Evolutionary conservation across 2,797 vertebrate species (phyloP), one percentile per base, ranked within the genome.

Genomic region (Darevskia mixta): DNA sequence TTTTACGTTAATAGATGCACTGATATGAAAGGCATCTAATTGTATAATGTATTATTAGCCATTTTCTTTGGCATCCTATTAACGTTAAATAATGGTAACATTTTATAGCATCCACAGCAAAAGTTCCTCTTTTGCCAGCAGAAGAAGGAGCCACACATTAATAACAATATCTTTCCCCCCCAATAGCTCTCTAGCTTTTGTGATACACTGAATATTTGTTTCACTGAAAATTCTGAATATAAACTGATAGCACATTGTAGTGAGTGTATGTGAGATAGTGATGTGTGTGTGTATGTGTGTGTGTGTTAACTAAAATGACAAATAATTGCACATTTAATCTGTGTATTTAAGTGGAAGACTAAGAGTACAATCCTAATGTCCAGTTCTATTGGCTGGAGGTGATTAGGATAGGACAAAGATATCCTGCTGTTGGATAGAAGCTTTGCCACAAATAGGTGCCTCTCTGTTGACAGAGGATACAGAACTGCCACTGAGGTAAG

Each of bases 11-110:
- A 96, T 96, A 97, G 93, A 97, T 96, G 92, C 96, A 88, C 95
- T 96, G 96, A 96, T 96, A 95, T 96, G 96, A 97, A 96, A 97
- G 95, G 93, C 95, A 96, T 96, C 96, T 97, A 97, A 97, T 97
- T 97, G 95, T 96, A 94, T 96, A 96, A 97, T 97, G 90, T 95
- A 97, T 95, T 96, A 97, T 97, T 96, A 97, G 94, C 91, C 95
- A 96, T 96, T 96, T 96, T 96, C 94, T 96, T 96, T 96, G 95
- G 94, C 96, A 96, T 96, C 95, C 93, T 95, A 97, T 97, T 97
- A 97, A 96, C 95, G 96, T 97, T 97, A 97, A 97, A 96, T 95
- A 96, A 93, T 96, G 96, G 95, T 96, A 96, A 96, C 95, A 96
- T 96, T 97, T 96, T 94, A 94, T 96, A 95, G 96, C 91, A 93